Percentiles rank a stretch among this genome's conserved stretches.
Evolutionary conservation across 2,113 vertebrate genomes (phyloP).

Genomic region (Macaca mulatta): DNA sequence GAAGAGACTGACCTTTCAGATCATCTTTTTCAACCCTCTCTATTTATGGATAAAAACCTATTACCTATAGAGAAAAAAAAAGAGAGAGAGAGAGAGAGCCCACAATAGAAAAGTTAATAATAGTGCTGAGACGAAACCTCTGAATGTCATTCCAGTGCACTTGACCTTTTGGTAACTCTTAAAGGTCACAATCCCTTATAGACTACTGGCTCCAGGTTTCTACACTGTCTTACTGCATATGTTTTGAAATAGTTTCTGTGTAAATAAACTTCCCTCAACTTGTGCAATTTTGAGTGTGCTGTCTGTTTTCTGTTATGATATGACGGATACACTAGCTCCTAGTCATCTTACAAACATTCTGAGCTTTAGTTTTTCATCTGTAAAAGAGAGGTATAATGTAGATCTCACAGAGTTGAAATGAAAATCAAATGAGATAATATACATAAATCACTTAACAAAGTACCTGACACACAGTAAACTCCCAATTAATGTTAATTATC

Average conservation of each 20-base stretch:
- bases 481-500: constrained; percentile 3
- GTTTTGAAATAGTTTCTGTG: not conserved
- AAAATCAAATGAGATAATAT: constrained; percentile 8
- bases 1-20: constrained; percentile 23
- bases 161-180: not conserved
- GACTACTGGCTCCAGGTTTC: not conserved
- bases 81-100: not conserved
- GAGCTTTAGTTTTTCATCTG: not conserved
- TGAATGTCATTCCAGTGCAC: not conserved
- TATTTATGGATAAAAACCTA: constrained; percentile 31
- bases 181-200: not conserved
- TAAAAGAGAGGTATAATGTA: not conserved
- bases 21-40: constrained; percentile 32
- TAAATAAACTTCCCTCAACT: not conserved
- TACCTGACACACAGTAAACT: not conserved
- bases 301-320: constrained; percentile 1
- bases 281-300: not conserved
- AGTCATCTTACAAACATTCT: not conserved
- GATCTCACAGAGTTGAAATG: not conserved
- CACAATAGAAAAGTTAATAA: not conserved
- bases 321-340: not conserved
- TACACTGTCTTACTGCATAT: not conserved
- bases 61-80: not conserved
- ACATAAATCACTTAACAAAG: not conserved
- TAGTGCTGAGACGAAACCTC: not conserved